Evolutionary conservation across 1,140 invertebrate species (phyloP).

Genomic region (Trachymyrmex cornetzi): DNA sequence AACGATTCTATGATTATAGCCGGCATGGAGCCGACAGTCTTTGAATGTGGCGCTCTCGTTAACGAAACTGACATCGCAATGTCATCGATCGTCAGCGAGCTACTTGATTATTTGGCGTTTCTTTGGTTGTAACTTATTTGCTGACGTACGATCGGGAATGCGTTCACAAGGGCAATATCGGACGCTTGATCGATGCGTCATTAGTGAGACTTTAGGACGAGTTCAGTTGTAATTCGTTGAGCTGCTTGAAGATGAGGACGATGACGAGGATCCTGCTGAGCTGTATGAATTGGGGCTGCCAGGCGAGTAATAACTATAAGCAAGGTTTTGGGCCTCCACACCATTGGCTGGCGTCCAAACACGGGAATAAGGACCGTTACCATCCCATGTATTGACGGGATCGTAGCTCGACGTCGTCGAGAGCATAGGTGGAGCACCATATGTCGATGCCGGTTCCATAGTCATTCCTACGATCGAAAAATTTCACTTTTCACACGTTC

Average conservation of each 20-base stretch:
- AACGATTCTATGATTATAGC: constrained; percentile 28
- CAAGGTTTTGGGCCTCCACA: constrained; percentile 89
- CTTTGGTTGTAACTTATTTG: constrained; percentile 73
- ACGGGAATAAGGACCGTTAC: constrained; percentile 91
- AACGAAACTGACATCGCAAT: constrained; percentile 14
- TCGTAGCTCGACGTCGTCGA: constrained; percentile 88
- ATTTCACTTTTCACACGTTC: background rate
- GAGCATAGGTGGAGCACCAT: constrained; percentile 88
- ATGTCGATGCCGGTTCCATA: constrained; percentile 89
- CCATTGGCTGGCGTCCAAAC: constrained; percentile 89
- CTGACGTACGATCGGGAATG: constrained; percentile 40
- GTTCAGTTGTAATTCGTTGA: constrained; percentile 84
- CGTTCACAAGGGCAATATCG: constrained; percentile 26
- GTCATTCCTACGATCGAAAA: constrained; percentile 88
- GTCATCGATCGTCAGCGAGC: constrained; percentile 37
- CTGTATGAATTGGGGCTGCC: constrained; percentile 85
- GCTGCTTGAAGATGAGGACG: constrained; percentile 85
- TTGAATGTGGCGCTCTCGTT: constrained; percentile 23
- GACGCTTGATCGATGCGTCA: constrained; percentile 64
- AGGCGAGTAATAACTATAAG: constrained; percentile 93
- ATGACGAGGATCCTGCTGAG: constrained; percentile 85
- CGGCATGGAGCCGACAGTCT: constrained; percentile 41
- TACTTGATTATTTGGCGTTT: constrained; percentile 73
- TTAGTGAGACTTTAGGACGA: constrained; percentile 23
- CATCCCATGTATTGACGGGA: constrained; percentile 88